Percentiles rank a stretch among this genome's conserved stretches.
Conservation (phyloP, 2,888 invertebrate species). For the Volucella bombylans region DNA sequence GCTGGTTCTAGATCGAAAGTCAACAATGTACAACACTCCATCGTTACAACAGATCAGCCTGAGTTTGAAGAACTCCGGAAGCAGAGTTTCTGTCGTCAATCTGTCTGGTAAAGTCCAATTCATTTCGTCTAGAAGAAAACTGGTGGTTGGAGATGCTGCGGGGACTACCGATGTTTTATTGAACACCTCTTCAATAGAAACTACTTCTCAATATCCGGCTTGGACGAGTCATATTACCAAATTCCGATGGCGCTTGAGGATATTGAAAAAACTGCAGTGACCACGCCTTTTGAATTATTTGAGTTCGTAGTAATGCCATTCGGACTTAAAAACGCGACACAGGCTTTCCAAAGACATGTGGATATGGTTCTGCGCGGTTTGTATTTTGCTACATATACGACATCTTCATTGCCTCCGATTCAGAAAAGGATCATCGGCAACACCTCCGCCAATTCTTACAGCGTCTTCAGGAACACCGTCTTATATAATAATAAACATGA, state of each 20-base stretch:
- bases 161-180: constrained; percentile 28
- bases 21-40: constrained; percentile 5
- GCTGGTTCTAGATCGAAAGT: neutral
- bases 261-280: constrained; percentile 69
- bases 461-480: too few species aligned
- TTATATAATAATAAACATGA: too few species aligned
- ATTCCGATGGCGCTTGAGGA: constrained; percentile 1
- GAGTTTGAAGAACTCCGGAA: neutral
- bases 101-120: neutral
- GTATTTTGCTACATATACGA: too few species aligned
- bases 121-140: constrained; percentile 13
- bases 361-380: too few species aligned
- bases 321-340: constrained; percentile 77
- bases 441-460: too few species aligned
- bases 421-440: too few species aligned
- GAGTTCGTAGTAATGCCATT: constrained; percentile 78
- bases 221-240: constrained; percentile 1
- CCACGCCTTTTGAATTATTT: constrained; percentile 77
- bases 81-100: neutral
- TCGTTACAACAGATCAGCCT: constrained; percentile 24
- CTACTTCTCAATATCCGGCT: constrained; percentile 24
- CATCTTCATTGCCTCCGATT: too few species aligned
- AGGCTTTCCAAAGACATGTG: constrained; percentile 78
- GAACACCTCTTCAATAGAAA: neutral
- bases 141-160: constrained; percentile 27